phyloP scores from a whole-genome alignment of 2,888 invertebrate species.

The Melanotus villosus region DNA sequence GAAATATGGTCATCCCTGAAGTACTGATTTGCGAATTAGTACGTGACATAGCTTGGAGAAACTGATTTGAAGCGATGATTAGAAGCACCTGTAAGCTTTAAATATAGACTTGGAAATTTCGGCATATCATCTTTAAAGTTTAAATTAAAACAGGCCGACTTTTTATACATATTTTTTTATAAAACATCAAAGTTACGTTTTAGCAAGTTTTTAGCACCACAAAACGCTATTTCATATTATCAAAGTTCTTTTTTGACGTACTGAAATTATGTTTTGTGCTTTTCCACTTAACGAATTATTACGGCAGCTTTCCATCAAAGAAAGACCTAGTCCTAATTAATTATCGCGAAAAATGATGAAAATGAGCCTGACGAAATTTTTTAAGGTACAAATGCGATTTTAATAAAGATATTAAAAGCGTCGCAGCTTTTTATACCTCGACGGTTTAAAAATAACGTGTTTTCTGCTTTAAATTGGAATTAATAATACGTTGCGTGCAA shows the following conservation, averaged over 20 bases:
- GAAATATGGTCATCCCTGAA: neutral
- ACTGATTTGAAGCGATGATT: neutral
- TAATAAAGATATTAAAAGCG: neutral
- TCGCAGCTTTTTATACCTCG: neutral
- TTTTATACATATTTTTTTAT: neutral
- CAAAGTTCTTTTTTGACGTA: neutral
- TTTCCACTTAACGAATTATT: neutral
- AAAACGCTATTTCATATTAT: neutral
- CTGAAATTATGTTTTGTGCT: neutral
- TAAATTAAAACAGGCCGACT: neutral
- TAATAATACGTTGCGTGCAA: neutral
- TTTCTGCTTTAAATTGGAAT: neutral
- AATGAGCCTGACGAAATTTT: too few relatives aligned
- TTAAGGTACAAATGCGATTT: neutral
- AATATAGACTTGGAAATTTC: neutral
- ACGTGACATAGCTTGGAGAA: neutral
- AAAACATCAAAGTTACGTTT: neutral
- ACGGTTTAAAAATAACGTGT: neutral
- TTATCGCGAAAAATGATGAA: too few relatives aligned
- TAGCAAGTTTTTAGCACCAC: neutral
- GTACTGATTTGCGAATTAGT: neutral
- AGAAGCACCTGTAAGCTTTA: neutral
- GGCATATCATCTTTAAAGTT: constrained; percentile 6
- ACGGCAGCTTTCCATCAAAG: neutral
- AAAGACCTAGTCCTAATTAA: neutral